Percentiles rank a stretch among this genome's conserved stretches.
Conservation (phyloP, 37 sponge, comb jelly and placozoan genomes). For the Beroe forskalii region DNA sequence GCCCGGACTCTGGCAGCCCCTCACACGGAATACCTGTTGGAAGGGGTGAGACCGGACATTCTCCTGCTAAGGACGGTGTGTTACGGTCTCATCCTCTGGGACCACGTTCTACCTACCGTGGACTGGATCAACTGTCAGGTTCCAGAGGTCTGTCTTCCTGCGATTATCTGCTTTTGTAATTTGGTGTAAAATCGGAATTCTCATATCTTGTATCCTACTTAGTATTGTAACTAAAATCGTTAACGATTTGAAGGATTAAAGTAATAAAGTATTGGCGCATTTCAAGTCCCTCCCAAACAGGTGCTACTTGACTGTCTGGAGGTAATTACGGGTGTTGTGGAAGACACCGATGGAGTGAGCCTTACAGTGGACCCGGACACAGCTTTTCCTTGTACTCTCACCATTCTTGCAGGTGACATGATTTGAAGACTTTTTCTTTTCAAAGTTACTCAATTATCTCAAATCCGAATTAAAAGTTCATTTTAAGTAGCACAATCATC, state of each 20-base stretch:
- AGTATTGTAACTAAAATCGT: too few relatives aligned
- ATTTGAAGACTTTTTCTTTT: too few relatives aligned
- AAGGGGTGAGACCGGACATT: slow-evolving; percentile 80
- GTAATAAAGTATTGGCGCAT: too few relatives aligned
- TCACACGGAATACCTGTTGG: slow-evolving; percentile 70
- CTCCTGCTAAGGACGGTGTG: slow-evolving; percentile 75
- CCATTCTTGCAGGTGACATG: slow-evolving; percentile 36
- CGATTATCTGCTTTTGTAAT: neutral
- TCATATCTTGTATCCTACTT: too few relatives aligned
- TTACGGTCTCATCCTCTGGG: slow-evolving; percentile 82
- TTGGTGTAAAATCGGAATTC: too few relatives aligned
- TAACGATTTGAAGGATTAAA: too few relatives aligned
- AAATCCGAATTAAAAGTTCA: too few relatives aligned
- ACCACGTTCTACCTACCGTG: slow-evolving; percentile 72
- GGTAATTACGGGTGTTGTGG: slow-evolving; percentile 35
- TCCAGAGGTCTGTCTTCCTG: slow-evolving; percentile 66
- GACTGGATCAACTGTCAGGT: slow-evolving; percentile 79
- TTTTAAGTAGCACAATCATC: too few relatives aligned
- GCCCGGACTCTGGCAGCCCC: slow-evolving; percentile 72
- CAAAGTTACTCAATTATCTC: too few relatives aligned
- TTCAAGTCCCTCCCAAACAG: too few relatives aligned
- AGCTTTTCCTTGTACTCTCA: slow-evolving; percentile 54
- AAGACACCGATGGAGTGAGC: neutral
- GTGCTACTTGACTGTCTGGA: slow-evolving; percentile 62
- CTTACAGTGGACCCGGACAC: slow-evolving; percentile 40